Conservation (phyloP, 1,140 invertebrate genomes). For the Uloborus diversus region DNA sequence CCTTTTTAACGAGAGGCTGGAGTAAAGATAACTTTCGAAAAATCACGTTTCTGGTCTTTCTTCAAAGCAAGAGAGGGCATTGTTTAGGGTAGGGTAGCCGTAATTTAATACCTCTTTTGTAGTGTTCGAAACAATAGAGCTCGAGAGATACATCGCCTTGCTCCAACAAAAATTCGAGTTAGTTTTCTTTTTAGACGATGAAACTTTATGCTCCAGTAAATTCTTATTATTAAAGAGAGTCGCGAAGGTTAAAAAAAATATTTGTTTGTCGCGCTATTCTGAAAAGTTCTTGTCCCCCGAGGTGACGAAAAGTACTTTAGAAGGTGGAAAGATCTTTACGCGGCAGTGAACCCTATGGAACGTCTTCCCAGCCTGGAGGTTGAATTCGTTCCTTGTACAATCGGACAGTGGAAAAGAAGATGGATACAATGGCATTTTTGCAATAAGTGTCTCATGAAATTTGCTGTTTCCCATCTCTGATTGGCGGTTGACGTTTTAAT, state of each 20-base stretch:
- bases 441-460: too few relatives aligned
- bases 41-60: slow-evolving; percentile 39
- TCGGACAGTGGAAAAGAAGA: too few relatives aligned
- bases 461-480: too few relatives aligned
- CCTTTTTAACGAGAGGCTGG: slow-evolving; percentile 29
- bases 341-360: background rate
- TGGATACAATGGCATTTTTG: too few relatives aligned
- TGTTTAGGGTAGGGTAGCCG: slow-evolving; percentile 21
- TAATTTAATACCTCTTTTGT: slow-evolving; percentile 43
- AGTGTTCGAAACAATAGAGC: slow-evolving; percentile 16
- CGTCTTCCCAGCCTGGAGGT: too few relatives aligned
- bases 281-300: background rate
- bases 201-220: slow-evolving; percentile 12
- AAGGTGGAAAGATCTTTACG: background rate
- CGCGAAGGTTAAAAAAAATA: background rate
- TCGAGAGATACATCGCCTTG: slow-evolving; percentile 6
- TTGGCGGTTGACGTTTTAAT: too few relatives aligned
- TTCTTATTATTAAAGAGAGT: slow-evolving; percentile 17
- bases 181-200: slow-evolving; percentile 10
- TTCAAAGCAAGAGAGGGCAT: slow-evolving; percentile 16
- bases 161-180: background rate
- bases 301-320: background rate
- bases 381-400: too few relatives aligned
- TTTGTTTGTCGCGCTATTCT: background rate
- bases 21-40: slow-evolving; percentile 44